A percentile compares a stretch with the other conserved stretches of the same genome.
Conservation (phyloP, 2,797 vertebrate genomes). For the Sphenodon punctatus region DNA sequence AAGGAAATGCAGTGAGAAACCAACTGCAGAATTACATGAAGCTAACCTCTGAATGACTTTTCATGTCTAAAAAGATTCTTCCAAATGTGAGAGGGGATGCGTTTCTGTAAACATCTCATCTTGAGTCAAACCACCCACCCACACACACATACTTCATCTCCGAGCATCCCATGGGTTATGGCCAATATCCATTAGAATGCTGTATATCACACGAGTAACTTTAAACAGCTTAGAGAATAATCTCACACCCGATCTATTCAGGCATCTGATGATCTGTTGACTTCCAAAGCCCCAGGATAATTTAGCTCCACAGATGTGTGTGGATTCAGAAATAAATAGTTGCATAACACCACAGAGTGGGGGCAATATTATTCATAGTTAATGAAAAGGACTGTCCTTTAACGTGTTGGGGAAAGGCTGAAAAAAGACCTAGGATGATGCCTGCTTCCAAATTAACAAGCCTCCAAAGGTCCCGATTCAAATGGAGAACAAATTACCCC, state of each 20-base stretch:
- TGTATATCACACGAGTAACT: neutral
- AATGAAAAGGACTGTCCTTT: no score
- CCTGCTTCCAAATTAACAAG: neutral
- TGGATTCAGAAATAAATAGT: no score
- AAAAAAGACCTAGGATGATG: neutral
- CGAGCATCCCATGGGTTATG: neutral
- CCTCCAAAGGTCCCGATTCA: slow-evolving; percentile 10
- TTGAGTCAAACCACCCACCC: neutral
- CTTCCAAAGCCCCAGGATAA: no score
- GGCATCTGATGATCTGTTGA: no score
- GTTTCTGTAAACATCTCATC: neutral
- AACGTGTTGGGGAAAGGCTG: no score
- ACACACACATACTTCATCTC: no score
- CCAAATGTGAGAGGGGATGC: neutral
- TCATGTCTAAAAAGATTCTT: neutral
- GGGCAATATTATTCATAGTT: no score
- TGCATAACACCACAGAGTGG: no score
- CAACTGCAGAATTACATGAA: neutral
- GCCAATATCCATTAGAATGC: neutral
- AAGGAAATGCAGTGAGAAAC: neutral
- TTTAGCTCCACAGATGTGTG: no score
- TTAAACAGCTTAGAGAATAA: neutral
- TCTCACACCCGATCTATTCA: neutral
- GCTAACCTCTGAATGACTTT: neutral
- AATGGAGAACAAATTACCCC: slow-evolving; percentile 14